Evolutionary conservation across 2,888 invertebrate genomes (phyloP).

Genomic region (Allacma fusca): DNA sequence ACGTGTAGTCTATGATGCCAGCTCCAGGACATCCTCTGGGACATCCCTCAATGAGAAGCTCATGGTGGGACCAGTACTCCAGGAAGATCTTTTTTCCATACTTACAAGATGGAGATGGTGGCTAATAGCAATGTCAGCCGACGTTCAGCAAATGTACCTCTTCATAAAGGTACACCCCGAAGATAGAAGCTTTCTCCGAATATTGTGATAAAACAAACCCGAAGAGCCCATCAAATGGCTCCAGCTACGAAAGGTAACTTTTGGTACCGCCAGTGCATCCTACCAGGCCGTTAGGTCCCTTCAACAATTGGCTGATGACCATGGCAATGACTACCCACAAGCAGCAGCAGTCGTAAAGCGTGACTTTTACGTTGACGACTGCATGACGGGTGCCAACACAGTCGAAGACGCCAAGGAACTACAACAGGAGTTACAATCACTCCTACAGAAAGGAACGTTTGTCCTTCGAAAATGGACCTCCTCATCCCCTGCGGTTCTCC

Average conservation of each 20-base stretch:
- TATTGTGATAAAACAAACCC: constrained; percentile 62
- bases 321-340: constrained; percentile 41
- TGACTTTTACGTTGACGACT: constrained; percentile 62
- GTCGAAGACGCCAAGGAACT: no score
- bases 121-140: constrained; percentile 62
- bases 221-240: constrained; percentile 51
- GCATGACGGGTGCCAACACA: no score
- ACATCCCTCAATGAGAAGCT: constrained; percentile 62
- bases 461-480: no score
- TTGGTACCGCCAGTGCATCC: constrained; percentile 62
- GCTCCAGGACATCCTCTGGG: constrained; percentile 34
- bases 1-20: constrained; percentile 27
- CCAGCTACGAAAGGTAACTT: constrained; percentile 62
- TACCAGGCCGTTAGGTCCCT: constrained; percentile 61
- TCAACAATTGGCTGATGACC: constrained; percentile 60
- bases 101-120: constrained; percentile 62
- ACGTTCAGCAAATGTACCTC: no score
- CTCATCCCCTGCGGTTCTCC: constrained; percentile 32
- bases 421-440: no score
- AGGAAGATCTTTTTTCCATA: constrained; percentile 62
- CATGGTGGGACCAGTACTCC: constrained; percentile 63
- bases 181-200: constrained; percentile 62
- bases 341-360: constrained; percentile 48
- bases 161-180: no score
- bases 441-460: no score